Evolutionary conservation across 2,113 vertebrate species (phyloP).

Genomic region (Forbesichthys papilliferus): DNA sequence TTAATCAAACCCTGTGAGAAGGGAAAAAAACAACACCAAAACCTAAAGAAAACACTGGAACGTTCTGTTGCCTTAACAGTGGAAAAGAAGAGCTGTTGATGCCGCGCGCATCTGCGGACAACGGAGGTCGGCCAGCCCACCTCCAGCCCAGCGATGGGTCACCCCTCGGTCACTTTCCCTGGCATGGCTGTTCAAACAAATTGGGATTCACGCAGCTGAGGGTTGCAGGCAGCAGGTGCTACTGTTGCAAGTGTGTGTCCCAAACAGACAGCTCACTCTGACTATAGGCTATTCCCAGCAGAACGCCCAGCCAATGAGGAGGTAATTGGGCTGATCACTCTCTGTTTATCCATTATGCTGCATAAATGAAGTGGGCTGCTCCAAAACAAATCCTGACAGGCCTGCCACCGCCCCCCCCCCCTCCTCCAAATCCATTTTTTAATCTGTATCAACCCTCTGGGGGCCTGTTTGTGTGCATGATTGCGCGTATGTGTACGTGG

Average conservation of each 20-base stretch:
- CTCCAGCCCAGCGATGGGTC: slow-evolving; percentile 24
- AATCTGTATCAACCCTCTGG: slow-evolving; percentile 61
- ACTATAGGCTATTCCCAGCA: slow-evolving; percentile 57
- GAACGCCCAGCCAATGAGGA: slow-evolving; percentile 64
- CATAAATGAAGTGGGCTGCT: slow-evolving; percentile 72
- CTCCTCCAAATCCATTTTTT: slow-evolving; percentile 66
- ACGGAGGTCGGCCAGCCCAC: slow-evolving; percentile 11
- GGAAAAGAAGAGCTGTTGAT: slow-evolving; percentile 22
- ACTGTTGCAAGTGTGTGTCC: slow-evolving; percentile 47
- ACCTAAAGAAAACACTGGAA: no score
- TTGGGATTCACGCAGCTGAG: slow-evolving; percentile 65
- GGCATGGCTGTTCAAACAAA: slow-evolving; percentile 65
- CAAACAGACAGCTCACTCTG: slow-evolving; percentile 56
- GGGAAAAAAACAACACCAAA: no score
- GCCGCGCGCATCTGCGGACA: slow-evolving; percentile 20
- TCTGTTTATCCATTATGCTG: slow-evolving; percentile 71
- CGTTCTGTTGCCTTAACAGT: no score
- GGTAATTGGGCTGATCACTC: slow-evolving; percentile 76
- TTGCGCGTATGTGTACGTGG: no score
- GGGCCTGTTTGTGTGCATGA: no score
- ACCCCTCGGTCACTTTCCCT: slow-evolving; percentile 48
- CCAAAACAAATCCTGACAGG: slow-evolving; percentile 61
- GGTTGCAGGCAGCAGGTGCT: slow-evolving; percentile 68
- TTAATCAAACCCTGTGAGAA: no score
- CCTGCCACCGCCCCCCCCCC: slow-evolving; percentile 37